phyloP scores from a whole-genome alignment of 2,797 vertebrate species.

The Pachyuromys duprasi region DNA sequence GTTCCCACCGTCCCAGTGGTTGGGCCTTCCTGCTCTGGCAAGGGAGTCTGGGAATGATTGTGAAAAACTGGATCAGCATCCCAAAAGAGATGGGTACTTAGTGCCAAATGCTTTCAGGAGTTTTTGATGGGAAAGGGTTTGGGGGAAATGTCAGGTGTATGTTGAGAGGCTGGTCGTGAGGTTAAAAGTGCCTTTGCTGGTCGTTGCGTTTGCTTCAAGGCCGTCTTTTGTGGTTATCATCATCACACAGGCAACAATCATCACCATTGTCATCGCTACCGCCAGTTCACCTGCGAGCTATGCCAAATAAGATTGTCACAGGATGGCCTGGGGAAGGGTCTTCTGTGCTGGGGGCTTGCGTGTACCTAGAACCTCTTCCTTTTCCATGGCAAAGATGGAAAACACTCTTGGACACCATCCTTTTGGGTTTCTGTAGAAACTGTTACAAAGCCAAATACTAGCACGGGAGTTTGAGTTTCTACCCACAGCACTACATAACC shows the following conservation, averaged over 20 bases:
- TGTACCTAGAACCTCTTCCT: not conserved
- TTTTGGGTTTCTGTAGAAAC: not conserved
- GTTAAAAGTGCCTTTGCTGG: not conserved
- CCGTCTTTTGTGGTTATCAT: not conserved
- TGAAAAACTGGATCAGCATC: constrained; percentile 57
- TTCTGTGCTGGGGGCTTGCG: not conserved
- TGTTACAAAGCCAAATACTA: not conserved
- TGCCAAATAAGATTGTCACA: not conserved
- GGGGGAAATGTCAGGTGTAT: constrained; percentile 39
- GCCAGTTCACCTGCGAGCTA: not conserved
- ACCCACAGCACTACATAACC: not conserved
- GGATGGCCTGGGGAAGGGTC: not conserved
- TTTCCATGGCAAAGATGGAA: not conserved
- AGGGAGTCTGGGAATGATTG: constrained; percentile 89
- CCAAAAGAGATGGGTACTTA: not conserved
- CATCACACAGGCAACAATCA: not conserved
- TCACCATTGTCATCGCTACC: not conserved
- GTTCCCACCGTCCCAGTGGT: constrained; percentile 92
- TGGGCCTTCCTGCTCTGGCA: constrained; percentile 97
- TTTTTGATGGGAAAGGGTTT: constrained; percentile 37
- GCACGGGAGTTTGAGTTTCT: not conserved
- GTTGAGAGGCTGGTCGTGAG: constrained; percentile 66
- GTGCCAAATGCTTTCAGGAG: constrained; percentile 9
- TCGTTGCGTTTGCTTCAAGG: not conserved
- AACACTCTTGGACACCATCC: not conserved